Conservation (phyloP, 1,140 invertebrate genomes). For the Planococcus citri region DNA sequence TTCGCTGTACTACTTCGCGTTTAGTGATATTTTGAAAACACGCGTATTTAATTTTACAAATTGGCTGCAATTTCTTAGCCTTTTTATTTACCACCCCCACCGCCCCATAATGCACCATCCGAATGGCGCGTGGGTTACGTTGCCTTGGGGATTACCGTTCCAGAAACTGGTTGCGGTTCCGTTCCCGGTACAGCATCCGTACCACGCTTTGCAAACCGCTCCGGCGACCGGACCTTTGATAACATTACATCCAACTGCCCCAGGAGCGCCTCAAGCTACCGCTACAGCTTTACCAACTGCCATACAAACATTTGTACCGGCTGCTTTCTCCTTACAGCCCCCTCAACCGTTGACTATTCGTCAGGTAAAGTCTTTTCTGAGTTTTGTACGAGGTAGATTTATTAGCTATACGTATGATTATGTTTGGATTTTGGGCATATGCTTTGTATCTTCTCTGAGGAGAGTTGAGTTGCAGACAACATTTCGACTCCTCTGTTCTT, state of each 20-base stretch:
- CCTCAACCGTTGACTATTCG: constrained; percentile 4
- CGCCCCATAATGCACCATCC: constrained; percentile 9
- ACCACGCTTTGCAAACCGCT: not conserved
- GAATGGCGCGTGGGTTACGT: constrained; percentile 14
- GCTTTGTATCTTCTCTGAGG: too few relatives aligned
- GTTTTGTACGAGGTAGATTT: too few relatives aligned
- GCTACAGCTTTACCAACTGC: not conserved
- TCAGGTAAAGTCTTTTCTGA: not conserved
- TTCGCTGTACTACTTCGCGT: too few relatives aligned
- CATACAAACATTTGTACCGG: not conserved
- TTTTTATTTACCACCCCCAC: too few relatives aligned
- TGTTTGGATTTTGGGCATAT: too few relatives aligned
- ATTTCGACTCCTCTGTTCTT: too few relatives aligned
- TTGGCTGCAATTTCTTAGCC: too few relatives aligned
- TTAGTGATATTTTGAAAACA: too few relatives aligned
- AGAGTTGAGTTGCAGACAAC: too few relatives aligned
- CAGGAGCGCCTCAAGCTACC: not conserved
- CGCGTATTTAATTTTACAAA: too few relatives aligned
- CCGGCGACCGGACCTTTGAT: not conserved
- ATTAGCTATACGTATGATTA: too few relatives aligned
- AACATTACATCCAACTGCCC: not conserved
- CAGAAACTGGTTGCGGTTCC: not conserved
- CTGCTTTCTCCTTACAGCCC: not conserved
- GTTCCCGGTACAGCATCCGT: constrained; percentile 13
- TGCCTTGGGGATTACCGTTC: not conserved